phyloP scores from a whole-genome alignment of 1,140 invertebrate species.

The Drosophila orosa region DNA sequence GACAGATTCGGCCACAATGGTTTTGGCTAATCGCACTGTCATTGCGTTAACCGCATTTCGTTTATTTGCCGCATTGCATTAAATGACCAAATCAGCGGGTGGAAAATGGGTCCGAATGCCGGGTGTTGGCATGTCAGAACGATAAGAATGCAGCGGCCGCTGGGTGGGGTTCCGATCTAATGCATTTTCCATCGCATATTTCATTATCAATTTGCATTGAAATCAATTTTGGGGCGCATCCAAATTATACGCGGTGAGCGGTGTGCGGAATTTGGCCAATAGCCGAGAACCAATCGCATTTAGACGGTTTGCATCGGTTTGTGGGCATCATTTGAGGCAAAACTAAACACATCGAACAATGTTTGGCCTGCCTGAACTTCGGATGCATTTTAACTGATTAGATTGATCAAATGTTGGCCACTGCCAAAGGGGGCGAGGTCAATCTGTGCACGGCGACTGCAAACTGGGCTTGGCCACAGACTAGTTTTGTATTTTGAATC shows the following conservation, averaged over 20 bases:
- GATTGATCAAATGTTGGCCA: constrained; percentile 33
- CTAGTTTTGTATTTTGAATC: constrained; percentile 1
- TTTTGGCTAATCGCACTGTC: constrained; percentile 47
- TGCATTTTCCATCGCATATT: constrained; percentile 42
- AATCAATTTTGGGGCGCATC: constrained; percentile 23
- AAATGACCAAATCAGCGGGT: constrained; percentile 30
- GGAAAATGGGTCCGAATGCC: not conserved
- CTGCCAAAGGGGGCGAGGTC: not conserved
- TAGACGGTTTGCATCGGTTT: constrained; percentile 36
- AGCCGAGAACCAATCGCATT: constrained; percentile 40
- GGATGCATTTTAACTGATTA: constrained; percentile 45
- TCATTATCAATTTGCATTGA: constrained; percentile 50
- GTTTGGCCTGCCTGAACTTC: constrained; percentile 8
- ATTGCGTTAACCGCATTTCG: constrained; percentile 50
- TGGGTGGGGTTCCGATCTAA: constrained; percentile 6
- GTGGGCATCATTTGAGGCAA: constrained; percentile 33
- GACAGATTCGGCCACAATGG: constrained; percentile 26
- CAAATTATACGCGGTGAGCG: constrained; percentile 5
- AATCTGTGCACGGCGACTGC: not conserved
- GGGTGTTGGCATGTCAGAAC: constrained; percentile 24
- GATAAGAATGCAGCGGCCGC: constrained; percentile 22
- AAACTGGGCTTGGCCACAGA: not conserved
- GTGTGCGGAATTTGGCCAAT: constrained; percentile 23
- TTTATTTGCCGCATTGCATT: constrained; percentile 48
- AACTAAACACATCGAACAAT: constrained; percentile 29